A percentile compares a stretch with the other conserved stretches of the same genome.
phyloP scores from a whole-genome alignment of 2,888 invertebrate species.

The Germaria angustata region DNA sequence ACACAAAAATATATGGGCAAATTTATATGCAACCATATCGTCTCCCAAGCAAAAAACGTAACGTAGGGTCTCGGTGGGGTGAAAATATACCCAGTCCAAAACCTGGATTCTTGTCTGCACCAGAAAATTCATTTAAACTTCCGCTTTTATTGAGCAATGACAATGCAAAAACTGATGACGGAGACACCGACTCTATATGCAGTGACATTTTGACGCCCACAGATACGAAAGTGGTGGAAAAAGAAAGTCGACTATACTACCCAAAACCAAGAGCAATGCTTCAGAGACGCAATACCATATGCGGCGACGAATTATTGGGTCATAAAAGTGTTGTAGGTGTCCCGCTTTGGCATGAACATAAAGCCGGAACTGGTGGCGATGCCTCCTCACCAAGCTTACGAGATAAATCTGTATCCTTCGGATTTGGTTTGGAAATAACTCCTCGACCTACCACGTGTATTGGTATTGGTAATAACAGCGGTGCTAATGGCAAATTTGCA shows the following conservation, averaged over 20 bases:
- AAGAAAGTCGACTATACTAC: constrained; percentile 84
- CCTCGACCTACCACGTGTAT: constrained; percentile 86
- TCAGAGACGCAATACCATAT: constrained; percentile 92
- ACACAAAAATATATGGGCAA: constrained; percentile 88
- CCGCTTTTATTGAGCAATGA: constrained; percentile 80
- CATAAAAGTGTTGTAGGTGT: constrained; percentile 76
- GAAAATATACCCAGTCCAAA: constrained; percentile 86
- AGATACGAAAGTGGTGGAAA: constrained; percentile 76
- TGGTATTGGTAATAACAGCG: constrained; percentile 79
- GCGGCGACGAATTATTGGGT: constrained; percentile 86
- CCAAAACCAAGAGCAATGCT: constrained; percentile 88
- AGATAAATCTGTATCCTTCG: constrained; percentile 90
- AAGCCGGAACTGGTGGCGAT: constrained; percentile 80
- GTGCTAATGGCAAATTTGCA: constrained; percentile 54
- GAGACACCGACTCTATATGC: constrained; percentile 81
- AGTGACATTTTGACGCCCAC: constrained; percentile 82
- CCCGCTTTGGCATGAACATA: constrained; percentile 88
- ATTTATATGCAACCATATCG: constrained; percentile 85
- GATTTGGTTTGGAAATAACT: constrained; percentile 86
- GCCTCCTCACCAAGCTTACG: constrained; percentile 83
- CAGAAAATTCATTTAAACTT: constrained; percentile 73
- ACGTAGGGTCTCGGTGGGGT: constrained; percentile 84
- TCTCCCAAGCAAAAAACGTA: constrained; percentile 86
- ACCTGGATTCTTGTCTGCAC: constrained; percentile 82
- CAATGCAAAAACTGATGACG: constrained; percentile 73